Base-by-base conservation (phyloP, 2,797 vertebrate genomes). In the Lepus oiostolus region DNA sequence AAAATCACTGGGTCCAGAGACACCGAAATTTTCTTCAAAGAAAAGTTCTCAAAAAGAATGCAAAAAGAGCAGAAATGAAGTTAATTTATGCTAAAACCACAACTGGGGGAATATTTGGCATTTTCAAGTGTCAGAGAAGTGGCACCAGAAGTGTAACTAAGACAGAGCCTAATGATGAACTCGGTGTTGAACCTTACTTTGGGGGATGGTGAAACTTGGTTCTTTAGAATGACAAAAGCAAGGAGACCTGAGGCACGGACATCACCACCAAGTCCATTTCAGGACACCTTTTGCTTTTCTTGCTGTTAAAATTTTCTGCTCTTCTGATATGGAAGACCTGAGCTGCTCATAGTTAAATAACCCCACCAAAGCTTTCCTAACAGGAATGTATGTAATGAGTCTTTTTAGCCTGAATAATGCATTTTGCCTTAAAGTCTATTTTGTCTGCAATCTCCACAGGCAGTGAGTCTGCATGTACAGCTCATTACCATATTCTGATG, bases 401-500 rank as follows among this genome's bases (percentile, higher is more conserved):
- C 95, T 79, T 97, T 95, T 92, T 82, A 94, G 88, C 63, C 63
- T 75, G 95, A 95, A 88, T 92, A 93, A 95, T 95, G 88, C 7
- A 4, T 92, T 96, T 96, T 96, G 83, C 71, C 93, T 95, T 88
- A 58, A 52, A 79, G 80, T 94, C 95, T 96, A 92, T 97, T 97
- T 96, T 93, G 92, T 82, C 85, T 89, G 92, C 72, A 92, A 81
- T 88, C 88, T 96, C 95, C 83, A 94, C 88, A 90, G 95, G 90
- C 95, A 86, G 93, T 87, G 63, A 95, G 82, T 88, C 82, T 90
- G 88, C 88, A 91, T 97, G 92, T 94, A 92, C 88, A 97, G 90
- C 95, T 97, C 86, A 97, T 96, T 95, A 95, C 80, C 92, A 88
- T 94, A 96, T 96, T 95, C 92, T 97, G 95, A 97, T 96, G 87